Evolutionary conservation across 1,140 invertebrate genomes (phyloP), one percentile per base, ranked within the genome.

Genomic region (Tribolium castaneum): DNA sequence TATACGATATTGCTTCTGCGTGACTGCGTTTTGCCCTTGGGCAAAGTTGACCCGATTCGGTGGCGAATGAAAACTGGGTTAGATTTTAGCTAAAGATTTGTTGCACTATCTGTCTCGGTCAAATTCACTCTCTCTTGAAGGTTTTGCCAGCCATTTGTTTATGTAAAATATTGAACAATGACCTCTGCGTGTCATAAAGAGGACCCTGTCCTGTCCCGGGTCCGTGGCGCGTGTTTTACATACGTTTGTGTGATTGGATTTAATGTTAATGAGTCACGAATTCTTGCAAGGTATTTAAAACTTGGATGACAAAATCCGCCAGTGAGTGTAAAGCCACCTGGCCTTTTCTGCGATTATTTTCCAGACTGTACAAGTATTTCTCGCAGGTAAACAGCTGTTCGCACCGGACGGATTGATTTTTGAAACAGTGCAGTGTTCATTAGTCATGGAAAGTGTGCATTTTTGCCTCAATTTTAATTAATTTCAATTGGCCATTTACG

Each of bases 41-140:
- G 54, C 19, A 59, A 59, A 59, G 54, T 59, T 59, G 54, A 59
- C 54, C 54, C 54, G 19, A 22, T 22, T 59, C 54, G 1, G 2
- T 59, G 34, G 30, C 19, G 34, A 66, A 66, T 35, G 30, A 66
- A 66, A 66, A 66, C 59, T 34, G 34, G 30, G 59, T 66, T 66
- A 66, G 19, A 66, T 66, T 66, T 66, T 59, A 9, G 54, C 22
- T 30, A 19, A 22, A 66, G 30, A 66, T 66, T 66, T 30, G 10
- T 6, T 35, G 30, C 30, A 14, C 9, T 66, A 35, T 66, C 30
- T 34, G 59, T 66, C 59, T 34, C 30, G 59, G 59, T 66, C 30
- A 66, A 66, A 34, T 35, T 66, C 30, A 66, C 59, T 66, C 30
- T 66, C 30, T 14, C 59, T 66, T 9, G 39, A 45, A 10, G 39